These are phyloP conservation scores for Malacoctenus gilli DNA, from an alignment of 2,797 vertebrate genomes.

Conservation along the genomic window DNA sequence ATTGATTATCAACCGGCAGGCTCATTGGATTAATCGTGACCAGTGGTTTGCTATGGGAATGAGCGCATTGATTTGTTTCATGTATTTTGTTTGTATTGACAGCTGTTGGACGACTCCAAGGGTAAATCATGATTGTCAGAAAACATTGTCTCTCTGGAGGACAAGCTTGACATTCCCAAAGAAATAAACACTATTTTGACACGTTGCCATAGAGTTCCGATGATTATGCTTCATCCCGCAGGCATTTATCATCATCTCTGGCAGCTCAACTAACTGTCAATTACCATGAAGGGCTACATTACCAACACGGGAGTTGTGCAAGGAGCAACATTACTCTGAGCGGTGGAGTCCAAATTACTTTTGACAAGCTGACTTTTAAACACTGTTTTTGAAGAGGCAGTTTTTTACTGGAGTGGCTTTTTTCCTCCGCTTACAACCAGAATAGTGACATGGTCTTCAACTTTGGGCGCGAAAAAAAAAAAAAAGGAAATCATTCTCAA, in stretches of 20 bases:
- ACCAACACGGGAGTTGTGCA: neutral
- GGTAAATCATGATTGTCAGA: conserved; percentile 24
- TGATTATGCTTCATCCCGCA: conserved; percentile 13
- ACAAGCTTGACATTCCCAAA: conserved; percentile 17
- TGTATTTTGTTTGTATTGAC: conserved; percentile 73
- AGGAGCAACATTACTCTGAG: conserved; percentile 2
- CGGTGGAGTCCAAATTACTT: conserved; percentile 2
- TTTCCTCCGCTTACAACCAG: conserved; percentile 9
- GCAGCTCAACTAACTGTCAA: conserved; percentile 10
- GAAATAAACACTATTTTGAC: conserved; percentile 20
- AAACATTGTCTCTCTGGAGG: conserved; percentile 4
- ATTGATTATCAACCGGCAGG: conserved; percentile 69
- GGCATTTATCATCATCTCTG: conserved; percentile 10
- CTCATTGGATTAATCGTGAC: conserved; percentile 74
- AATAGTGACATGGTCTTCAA: conserved; percentile 7
- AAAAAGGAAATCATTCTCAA: conserved; percentile 37
- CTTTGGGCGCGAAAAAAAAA: too few species aligned
- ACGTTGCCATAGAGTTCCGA: conserved; percentile 17
- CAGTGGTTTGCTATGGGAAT: conserved; percentile 63
- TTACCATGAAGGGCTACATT: conserved; percentile 16
- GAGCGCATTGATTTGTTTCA: conserved; percentile 68
- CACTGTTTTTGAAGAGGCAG: conserved; percentile 5
- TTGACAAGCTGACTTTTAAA: neutral
- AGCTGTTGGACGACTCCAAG: conserved; percentile 27
- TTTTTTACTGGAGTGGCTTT: conserved; percentile 3